phyloP scores from a whole-genome alignment of 2,113 vertebrate species.

The Motacilla alba region DNA sequence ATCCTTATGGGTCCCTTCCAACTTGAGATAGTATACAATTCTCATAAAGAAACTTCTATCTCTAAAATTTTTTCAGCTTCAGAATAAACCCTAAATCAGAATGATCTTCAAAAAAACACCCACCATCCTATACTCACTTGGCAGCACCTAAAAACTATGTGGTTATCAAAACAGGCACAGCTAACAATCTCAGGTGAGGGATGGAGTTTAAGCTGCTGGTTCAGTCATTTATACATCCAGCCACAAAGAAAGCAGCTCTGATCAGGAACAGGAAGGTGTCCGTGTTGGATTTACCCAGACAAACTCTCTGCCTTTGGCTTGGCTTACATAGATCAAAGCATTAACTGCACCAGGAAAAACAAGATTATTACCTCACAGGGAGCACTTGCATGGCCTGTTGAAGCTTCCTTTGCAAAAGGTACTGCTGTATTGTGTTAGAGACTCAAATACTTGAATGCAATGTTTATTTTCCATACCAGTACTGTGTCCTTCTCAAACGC shows the following conservation, averaged over 20 bases:
- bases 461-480: neutral
- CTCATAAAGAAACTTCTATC: too few species aligned
- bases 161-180: neutral
- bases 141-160: neutral
- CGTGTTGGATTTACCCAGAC: neutral
- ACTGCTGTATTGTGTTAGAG: neutral
- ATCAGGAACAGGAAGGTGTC: neutral
- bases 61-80: neutral
- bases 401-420: neutral
- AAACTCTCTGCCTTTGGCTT: neutral
- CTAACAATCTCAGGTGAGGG: neutral
- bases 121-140: too few species aligned
- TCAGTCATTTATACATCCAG: neutral
- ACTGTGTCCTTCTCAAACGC: neutral
- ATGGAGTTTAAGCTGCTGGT: neutral
- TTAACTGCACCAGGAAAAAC: neutral
- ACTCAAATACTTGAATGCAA: neutral
- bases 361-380: neutral
- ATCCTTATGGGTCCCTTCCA: neutral
- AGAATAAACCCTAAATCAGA: neutral
- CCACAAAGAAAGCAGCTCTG: neutral
- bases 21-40: neutral
- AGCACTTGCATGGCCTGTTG: neutral
- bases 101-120: neutral
- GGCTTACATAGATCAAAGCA: neutral